Evolutionary conservation across 2,888 invertebrate genomes (phyloP).

Genomic region (Synergus umbraculus): DNA sequence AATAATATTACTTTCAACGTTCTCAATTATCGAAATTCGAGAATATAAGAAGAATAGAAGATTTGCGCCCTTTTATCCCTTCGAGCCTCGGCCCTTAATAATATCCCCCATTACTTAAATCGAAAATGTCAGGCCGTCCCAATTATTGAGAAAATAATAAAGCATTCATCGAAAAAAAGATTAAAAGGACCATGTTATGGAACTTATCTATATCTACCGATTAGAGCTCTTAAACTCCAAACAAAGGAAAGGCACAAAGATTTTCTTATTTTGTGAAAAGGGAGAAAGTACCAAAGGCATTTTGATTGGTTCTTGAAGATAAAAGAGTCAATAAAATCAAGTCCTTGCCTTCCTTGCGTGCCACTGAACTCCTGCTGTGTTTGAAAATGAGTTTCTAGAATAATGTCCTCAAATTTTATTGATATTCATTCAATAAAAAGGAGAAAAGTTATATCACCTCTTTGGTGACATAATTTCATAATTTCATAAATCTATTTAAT

Average conservation of each 20-base stretch:
- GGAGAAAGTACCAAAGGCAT: background rate
- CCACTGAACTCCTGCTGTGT: background rate
- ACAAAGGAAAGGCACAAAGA: conserved; percentile 13
- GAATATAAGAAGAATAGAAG: background rate
- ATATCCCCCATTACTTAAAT: background rate
- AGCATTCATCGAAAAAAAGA: conserved; percentile 1
- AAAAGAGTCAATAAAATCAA: conserved; percentile 32
- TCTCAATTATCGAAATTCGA: background rate
- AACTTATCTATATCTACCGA: background rate
- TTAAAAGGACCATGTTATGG: conserved; percentile 3
- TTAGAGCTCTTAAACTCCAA: conserved; percentile 10
- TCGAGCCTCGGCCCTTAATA: background rate
- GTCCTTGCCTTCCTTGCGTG: background rate
- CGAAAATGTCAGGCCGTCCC: background rate
- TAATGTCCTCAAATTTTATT: too few relatives aligned
- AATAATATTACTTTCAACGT: too few relatives aligned
- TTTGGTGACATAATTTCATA: too few relatives aligned
- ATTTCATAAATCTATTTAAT: too few relatives aligned
- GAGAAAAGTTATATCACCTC: too few relatives aligned
- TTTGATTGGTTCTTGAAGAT: conserved; percentile 26
- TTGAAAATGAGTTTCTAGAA: background rate
- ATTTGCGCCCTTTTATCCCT: background rate
- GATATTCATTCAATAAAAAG: too few relatives aligned
- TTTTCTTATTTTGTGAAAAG: conserved; percentile 13
- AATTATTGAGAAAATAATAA: conserved; percentile 17